Evolutionary conservation across 2,888 invertebrate genomes (phyloP).

Genomic region (Fragum whitleyi): DNA sequence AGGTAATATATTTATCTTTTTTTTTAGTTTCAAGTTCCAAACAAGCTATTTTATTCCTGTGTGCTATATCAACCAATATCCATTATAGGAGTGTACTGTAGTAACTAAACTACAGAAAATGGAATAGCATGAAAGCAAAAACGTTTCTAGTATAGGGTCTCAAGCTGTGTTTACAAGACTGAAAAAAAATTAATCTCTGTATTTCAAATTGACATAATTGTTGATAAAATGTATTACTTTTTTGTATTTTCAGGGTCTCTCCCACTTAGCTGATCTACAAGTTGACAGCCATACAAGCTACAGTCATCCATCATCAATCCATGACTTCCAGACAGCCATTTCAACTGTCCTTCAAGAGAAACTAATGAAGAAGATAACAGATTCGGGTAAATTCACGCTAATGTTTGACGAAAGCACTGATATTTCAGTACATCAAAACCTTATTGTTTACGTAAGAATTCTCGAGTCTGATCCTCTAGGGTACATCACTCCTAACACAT

Average conservation of each 20-base stretch:
- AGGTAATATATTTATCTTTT: not conserved
- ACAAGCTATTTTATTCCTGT: no score
- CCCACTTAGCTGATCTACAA: not conserved
- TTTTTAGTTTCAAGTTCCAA: no score
- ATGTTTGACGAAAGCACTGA: constrained; percentile 9
- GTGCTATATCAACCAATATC: no score
- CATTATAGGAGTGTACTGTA: no score
- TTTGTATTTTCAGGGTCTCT: not conserved
- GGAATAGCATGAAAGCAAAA: no score
- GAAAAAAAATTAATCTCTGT: not conserved
- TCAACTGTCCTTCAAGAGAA: not conserved
- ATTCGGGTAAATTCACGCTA: not conserved
- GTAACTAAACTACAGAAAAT: no score
- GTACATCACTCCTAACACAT: constrained; percentile 24
- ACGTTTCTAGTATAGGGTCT: not conserved
- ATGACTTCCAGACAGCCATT: constrained; percentile 1
- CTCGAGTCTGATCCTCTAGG: no score
- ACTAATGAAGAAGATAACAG: not conserved
- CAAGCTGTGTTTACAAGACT: not conserved
- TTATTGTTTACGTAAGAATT: not conserved
- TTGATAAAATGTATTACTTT: not conserved
- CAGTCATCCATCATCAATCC: not conserved
- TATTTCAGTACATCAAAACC: not conserved
- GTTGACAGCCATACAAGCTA: constrained; percentile 3
- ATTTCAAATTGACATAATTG: not conserved